Base-by-base conservation (phyloP, 1,140 invertebrate genomes). In the Neocloeon triangulifer region DNA sequence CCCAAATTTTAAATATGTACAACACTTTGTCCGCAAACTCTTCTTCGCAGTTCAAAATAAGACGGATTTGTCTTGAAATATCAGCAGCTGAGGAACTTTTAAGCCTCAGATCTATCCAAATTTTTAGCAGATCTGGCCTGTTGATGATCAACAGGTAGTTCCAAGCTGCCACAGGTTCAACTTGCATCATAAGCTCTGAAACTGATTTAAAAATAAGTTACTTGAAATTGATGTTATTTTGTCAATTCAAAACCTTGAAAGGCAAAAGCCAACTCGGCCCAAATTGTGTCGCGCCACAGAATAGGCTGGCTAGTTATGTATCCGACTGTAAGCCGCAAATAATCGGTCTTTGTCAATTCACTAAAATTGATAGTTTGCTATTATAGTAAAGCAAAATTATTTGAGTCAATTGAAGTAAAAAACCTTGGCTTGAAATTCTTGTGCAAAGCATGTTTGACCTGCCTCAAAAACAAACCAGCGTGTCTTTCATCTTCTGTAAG, bases 401-500 rank as follows among this genome's bases (percentile, higher is more conserved):
- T n/a, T 17, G 9, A 33, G 23, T 39, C 32, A 1, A 18, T 35
- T 36, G 1, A 18, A 21, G 27, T 27, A 22, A 3, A 17, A 34
- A 25, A 18, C 12, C 20, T 13, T 23, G 29, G 38, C 37, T 46
- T 50, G 47, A 38, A 27, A 31, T 39, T 35, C 35, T 40, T 46
- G 13, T 47, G 31, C 42, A 51, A 43, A 32, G 59, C 56, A 38
- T 59, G 52, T 37, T 61, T 48, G 38, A 64, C 45, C 37, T 52
- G 53, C 29, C 59, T 55, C 7, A 71, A 39, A 30, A 70, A 52
- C 33, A 58, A 50, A 62, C 63, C 68, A 34, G 65, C 52, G 36
- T 56, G 50, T 39, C 50, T 51, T 33, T 64, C 54, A 25, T 51
- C 37, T 36, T 46, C 35, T 22, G 52, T 52, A 44, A 71, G 48